Base-by-base conservation (phyloP, 2,113 vertebrate species). In the Vulpes vulpes region DNA sequence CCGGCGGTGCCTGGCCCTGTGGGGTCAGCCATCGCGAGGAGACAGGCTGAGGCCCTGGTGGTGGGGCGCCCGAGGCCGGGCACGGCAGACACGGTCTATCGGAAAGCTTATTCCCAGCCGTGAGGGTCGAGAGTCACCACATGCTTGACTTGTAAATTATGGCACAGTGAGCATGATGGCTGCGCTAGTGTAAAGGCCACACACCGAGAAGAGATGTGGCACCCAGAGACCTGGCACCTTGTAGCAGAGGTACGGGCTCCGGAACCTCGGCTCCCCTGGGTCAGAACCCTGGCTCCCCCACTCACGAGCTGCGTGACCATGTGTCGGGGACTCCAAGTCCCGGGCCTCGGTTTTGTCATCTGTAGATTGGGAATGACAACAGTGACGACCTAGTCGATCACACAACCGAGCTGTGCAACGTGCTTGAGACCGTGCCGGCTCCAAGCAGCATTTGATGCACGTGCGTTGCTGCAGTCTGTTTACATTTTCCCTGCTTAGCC, bases 291-390 rank as follows among this genome's bases (percentile, higher is more conserved):
- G 30, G 30, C 19, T 38, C 8, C 11, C 8, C 19, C 14, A 0
- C 49, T 32, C 32, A 8, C 10, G 32, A 15, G 23, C 51, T 15
- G 0, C 3, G 0, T 1, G 43, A 35, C 8, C 12, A 0, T 0
- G 11, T 17, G 3, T 59, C 30, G 55, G 62, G 38, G 67, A 38
- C 30, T 30, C 20, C 43, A 43, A n/a, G 23, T 35, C 25, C 32
- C 3, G 30, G 1, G 11, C 49, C 59, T 95, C 83, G 4, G 64
- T 67, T 69, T 95, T 62, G 69, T 78, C 69, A 11, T 60, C 92
- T 82, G 16, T 85, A 73, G 17, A 8, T 15, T 32, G 76, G 80
- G 51, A 22, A 4, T 14, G 49, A 23, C 53, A 53, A 8, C 32
- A 1, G 25, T 2, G 49, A 19, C 25, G 15, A 0, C 0, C 3